Evolutionary conservation across 2,113 vertebrate species (phyloP), one percentile per base, ranked within the genome.

Genomic region (Athene cunicularia): DNA sequence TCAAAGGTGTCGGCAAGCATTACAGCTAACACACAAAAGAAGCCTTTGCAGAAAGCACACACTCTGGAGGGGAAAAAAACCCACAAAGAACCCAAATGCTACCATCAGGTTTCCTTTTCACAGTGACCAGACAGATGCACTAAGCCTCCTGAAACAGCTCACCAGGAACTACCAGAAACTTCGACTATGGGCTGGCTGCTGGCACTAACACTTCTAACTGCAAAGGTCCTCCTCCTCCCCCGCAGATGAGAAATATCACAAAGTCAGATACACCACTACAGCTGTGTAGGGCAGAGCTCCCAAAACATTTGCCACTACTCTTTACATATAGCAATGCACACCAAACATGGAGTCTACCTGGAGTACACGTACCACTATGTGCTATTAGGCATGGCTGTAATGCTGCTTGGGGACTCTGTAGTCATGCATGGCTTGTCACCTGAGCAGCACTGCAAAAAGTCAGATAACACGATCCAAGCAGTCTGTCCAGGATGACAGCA

Each of bases 341-440:
- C 9, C 58, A 72, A 72, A 76, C 27, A 43, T 0, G 4, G 32
- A 43, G 33, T 66, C 62, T 0, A 71, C 37, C 47, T 22, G 35
- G 13, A 47, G 26, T 4, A 8, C 52, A 26, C 3, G 1, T 12
- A 77, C 49, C 35, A 35, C 15, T 11, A 24, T 23, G 19, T 17
- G 33, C 39, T 49, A 1, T 12, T 9, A n/a, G 6, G 27, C 24
- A 33, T 0, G 2, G 43, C 20, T 53, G 50, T 26, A 33, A 15
- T 24, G 22, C 0, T 0, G 39, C 24, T 33, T 2, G 8, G 27
- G 41, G 30, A 77, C 12, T 15, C 59, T 5, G 5, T 3, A 63
- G 27, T 18, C 64, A 85, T 4, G 14, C 7, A 1, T 0, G 1
- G 71, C 60, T 13, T 23, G 33, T 45, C 53, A 43, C 14, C 20